These are phyloP conservation scores for Drosophila repletoides DNA, from an alignment of 1,140 invertebrate genomes.

Conservation along the genomic window DNA sequence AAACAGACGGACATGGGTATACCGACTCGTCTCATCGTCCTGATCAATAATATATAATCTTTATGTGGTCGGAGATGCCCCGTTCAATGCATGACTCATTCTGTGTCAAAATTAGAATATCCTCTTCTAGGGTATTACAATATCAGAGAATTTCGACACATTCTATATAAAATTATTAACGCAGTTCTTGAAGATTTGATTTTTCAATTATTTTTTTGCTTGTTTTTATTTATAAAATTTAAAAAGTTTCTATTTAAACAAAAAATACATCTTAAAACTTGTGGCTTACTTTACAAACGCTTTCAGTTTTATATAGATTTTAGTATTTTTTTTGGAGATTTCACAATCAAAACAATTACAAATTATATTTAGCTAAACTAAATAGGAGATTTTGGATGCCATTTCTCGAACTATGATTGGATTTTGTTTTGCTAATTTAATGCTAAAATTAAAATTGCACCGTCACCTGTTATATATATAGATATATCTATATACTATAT, in stretches of 20 bases:
- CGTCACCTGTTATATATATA: slow-evolving; percentile 72
- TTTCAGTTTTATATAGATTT: slow-evolving; percentile 25
- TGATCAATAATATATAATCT: no score
- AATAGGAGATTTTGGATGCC: slow-evolving; percentile 53
- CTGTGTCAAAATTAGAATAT: no score
- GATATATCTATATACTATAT: slow-evolving; percentile 51
- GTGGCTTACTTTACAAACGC: slow-evolving; percentile 26
- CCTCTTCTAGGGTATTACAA: no score
- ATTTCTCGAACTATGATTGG: slow-evolving; percentile 42
- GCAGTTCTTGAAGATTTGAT: slow-evolving; percentile 23
- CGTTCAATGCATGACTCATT: no score
- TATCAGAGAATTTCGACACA: no score
- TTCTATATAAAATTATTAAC: neutral
- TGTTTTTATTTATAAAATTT: slow-evolving; percentile 80
- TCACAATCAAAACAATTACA: slow-evolving; percentile 57
- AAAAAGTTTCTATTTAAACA: slow-evolving; percentile 77
- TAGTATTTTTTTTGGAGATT: slow-evolving; percentile 34
- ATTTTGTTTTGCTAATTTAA: slow-evolving; percentile 54
- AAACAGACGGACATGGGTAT: no score
- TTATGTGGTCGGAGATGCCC: no score
- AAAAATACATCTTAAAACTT: slow-evolving; percentile 51
- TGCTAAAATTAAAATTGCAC: slow-evolving; percentile 76
- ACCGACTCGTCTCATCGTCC: no score
- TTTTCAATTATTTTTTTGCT: slow-evolving; percentile 47
- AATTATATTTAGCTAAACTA: slow-evolving; percentile 74